Evolutionary conservation across 2,113 vertebrate species (phyloP).

Genomic region (Ammospiza caudacuta): DNA sequence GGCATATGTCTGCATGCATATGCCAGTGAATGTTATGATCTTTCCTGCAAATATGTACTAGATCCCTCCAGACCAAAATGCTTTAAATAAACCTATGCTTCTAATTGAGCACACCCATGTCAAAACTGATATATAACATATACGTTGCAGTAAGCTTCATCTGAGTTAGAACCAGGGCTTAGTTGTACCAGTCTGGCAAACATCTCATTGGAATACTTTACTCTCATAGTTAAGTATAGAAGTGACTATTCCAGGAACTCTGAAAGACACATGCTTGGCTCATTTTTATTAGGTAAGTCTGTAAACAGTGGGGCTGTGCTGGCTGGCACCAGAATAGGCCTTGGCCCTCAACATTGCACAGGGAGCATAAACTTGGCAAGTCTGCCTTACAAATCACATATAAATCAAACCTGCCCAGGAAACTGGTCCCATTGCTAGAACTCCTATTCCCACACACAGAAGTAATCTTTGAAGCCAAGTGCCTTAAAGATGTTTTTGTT

Average conservation of each 20-base stretch:
- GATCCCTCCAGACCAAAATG: background rate
- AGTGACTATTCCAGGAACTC: conserved; percentile 20
- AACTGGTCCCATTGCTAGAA: background rate
- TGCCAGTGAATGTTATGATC: background rate
- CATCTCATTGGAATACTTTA: background rate
- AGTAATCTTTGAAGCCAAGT: conserved; percentile 12
- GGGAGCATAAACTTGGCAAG: conserved; percentile 6
- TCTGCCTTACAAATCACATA: background rate
- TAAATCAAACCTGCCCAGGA: conserved; percentile 2
- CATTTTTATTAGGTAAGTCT: conserved; percentile 18
- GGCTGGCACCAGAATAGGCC: background rate
- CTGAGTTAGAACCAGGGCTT: background rate
- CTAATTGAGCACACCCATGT: background rate
- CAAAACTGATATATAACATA: background rate
- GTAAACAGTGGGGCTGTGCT: background rate
- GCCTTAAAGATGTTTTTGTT: conserved; percentile 43
- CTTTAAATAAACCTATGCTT: background rate
- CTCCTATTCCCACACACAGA: conserved; percentile 5
- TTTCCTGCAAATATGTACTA: background rate
- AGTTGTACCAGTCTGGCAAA: background rate
- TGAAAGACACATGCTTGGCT: background rate
- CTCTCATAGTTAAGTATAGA: background rate
- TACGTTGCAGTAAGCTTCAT: background rate
- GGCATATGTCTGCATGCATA: background rate
- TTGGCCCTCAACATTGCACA: background rate